Conservation (phyloP, 2,888 invertebrate genomes). For the Hypselothyrea guttata region DNA sequence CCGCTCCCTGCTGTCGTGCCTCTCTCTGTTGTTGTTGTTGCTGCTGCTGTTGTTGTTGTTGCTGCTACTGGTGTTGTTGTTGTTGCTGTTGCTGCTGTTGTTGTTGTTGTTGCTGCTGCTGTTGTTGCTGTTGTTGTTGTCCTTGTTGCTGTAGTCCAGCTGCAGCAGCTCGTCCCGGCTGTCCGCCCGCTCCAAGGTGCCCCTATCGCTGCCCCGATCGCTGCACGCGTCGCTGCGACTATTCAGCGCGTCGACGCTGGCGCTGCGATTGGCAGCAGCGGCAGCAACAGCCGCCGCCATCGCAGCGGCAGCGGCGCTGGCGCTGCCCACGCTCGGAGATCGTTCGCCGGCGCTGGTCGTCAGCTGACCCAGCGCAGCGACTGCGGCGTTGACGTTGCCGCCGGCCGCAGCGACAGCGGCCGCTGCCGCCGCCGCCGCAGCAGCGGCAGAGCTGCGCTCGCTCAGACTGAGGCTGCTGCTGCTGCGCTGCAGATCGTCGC, state of each 20-base stretch:
- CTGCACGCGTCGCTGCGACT: conserved; percentile 69
- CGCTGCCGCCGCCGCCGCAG: conserved; percentile 76
- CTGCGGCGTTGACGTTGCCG: conserved; percentile 77
- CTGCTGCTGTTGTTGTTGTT: conserved; percentile 42
- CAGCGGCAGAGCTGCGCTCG: conserved; percentile 79
- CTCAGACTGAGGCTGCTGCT: conserved; percentile 80
- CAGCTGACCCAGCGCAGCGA: conserved; percentile 75
- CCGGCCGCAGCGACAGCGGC: conserved; percentile 75
- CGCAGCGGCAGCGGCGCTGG: conserved; percentile 77
- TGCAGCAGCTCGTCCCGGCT: conserved; percentile 83
- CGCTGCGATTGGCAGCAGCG: conserved; percentile 75
- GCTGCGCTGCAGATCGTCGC: conserved; percentile 80
- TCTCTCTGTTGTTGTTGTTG: conserved; percentile 54
- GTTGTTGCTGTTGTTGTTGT: conserved; percentile 71
- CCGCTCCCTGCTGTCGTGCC: conserved; percentile 81
- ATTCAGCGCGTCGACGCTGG: conserved; percentile 71
- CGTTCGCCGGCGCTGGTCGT: conserved; percentile 76
- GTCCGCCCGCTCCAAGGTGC: conserved; percentile 79
- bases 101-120: conserved; percentile 51
- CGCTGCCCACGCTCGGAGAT: conserved; percentile 82
- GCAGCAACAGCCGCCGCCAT: conserved; percentile 76
- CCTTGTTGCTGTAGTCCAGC: conserved; percentile 81
- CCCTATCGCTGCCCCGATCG: conserved; percentile 72
- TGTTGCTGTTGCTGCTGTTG: conserved; percentile 53
- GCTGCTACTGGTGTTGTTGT: conserved; percentile 42